These are phyloP conservation scores for Nixonia krombeini DNA, from an alignment of 1,140 invertebrate species.

Conservation along the genomic window DNA sequence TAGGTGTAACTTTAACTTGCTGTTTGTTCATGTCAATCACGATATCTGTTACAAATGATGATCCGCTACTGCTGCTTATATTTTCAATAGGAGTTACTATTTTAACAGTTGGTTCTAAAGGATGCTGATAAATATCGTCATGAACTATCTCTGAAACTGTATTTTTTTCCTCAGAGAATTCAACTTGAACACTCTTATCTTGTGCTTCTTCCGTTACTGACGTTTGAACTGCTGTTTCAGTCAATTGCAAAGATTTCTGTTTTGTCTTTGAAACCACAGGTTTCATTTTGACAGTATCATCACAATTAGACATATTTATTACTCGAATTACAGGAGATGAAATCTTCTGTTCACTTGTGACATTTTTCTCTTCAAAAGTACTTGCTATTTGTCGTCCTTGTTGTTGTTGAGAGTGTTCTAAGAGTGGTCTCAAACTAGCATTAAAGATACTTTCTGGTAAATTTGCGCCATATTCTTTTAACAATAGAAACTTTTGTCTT, in stretches of 20 bases:
- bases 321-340: conserved; percentile 58
- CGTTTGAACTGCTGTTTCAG: conserved; percentile 59
- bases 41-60: conserved; percentile 46
- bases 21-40: conserved; percentile 56
- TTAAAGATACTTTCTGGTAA: conserved; percentile 61
- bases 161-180: conserved; percentile 14
- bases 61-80: conserved; percentile 49
- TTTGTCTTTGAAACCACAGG: conserved; percentile 21
- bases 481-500: conserved; percentile 55
- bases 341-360: conserved; percentile 8
- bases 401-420: conserved; percentile 31
- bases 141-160: conserved; percentile 5
- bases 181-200: conserved; percentile 61
- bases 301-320: conserved; percentile 55
- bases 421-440: conserved; percentile 52
- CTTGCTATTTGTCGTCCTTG: background rate
- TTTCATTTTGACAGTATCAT: conserved; percentile 30
- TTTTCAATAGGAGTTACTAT: conserved; percentile 52
- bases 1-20: conserved; percentile 53
- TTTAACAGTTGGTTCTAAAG: conserved; percentile 56
- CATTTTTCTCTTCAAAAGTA: background rate
- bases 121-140: too few relatives aligned
- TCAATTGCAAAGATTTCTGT: conserved; percentile 8
- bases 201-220: conserved; percentile 26
- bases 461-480: conserved; percentile 59